phyloP scores from a whole-genome alignment of 2,888 invertebrate genomes.

The Phortica okadai region DNA sequence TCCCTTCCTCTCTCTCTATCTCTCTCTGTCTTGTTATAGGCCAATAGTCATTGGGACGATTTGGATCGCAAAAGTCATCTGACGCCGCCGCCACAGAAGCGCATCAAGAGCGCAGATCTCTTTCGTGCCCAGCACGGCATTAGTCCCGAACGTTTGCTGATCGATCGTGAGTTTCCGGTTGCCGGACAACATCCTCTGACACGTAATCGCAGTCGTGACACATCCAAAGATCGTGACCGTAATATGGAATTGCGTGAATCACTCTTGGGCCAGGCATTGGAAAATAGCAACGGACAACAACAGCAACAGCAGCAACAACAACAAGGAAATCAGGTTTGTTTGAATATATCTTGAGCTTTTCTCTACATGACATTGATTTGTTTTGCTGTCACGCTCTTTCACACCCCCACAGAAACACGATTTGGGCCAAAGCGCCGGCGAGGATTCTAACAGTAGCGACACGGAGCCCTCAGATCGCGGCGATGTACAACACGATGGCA shows the following conservation, averaged over 20 bases:
- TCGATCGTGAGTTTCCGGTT: conserved; percentile 75
- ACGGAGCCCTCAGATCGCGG: conserved; percentile 84
- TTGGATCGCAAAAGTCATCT: conserved; percentile 77
- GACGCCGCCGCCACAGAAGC: conserved; percentile 82
- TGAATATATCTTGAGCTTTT: background rate
- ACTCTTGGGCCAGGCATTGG: conserved; percentile 86
- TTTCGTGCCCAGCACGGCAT: conserved; percentile 81
- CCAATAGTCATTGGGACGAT: conserved; percentile 80
- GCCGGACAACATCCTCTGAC: conserved; percentile 75
- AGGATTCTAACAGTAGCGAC: conserved; percentile 90
- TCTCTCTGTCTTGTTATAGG: conserved; percentile 49
- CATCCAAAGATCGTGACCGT: conserved; percentile 78
- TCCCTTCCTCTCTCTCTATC: background rate
- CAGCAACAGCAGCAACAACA: background rate
- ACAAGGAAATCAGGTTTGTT: conserved; percentile 70
- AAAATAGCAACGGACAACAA: conserved; percentile 80
- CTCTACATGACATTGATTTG: background rate
- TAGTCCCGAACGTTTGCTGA: conserved; percentile 74
- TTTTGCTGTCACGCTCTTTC: background rate
- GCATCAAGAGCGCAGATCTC: conserved; percentile 84
- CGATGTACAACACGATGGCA: conserved; percentile 81
- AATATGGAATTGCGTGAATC: conserved; percentile 84
- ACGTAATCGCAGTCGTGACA: conserved; percentile 72
- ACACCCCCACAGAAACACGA: conserved; percentile 76
- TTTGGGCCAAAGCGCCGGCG: conserved; percentile 85